Conservation (phyloP, 2,888 invertebrate species). For the Troglohyphantes excavatus region DNA sequence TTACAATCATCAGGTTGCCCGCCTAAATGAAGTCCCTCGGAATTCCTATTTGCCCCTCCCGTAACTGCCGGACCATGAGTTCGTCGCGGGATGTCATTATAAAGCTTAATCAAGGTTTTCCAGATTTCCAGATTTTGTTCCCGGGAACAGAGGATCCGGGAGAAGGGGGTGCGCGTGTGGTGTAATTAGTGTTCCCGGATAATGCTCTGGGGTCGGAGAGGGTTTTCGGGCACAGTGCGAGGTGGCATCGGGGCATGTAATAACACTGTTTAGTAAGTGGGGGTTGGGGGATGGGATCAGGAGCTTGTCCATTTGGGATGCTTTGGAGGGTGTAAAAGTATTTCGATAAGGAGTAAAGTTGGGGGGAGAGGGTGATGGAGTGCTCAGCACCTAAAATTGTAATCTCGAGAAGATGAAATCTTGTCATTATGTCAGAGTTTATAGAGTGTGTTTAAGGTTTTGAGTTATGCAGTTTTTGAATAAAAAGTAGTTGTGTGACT, state of each 20-base stretch:
- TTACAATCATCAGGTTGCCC: constrained; percentile 76
- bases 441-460: no score
- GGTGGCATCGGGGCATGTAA: constrained; percentile 48
- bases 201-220: constrained; percentile 36
- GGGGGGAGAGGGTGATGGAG: no score
- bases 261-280: constrained; percentile 33
- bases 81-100: constrained; percentile 67
- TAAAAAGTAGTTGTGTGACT: no score
- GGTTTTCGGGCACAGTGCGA: constrained; percentile 6
- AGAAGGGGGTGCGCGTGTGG: constrained; percentile 10
- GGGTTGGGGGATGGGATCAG: not conserved
- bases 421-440: no score
- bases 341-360: no score
- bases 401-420: no score
- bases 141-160: constrained; percentile 2
- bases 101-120: constrained; percentile 76
- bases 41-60: constrained; percentile 63
- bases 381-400: no score
- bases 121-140: constrained; percentile 66
- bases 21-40: constrained; percentile 65
- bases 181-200: constrained; percentile 66
- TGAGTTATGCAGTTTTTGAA: no score
- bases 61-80: not conserved
- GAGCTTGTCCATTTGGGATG: not conserved
- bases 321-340: no score